These are phyloP conservation scores for Xenopus tropicalis DNA, from an alignment of 2,113 vertebrate species.

Conservation along the genomic window DNA sequence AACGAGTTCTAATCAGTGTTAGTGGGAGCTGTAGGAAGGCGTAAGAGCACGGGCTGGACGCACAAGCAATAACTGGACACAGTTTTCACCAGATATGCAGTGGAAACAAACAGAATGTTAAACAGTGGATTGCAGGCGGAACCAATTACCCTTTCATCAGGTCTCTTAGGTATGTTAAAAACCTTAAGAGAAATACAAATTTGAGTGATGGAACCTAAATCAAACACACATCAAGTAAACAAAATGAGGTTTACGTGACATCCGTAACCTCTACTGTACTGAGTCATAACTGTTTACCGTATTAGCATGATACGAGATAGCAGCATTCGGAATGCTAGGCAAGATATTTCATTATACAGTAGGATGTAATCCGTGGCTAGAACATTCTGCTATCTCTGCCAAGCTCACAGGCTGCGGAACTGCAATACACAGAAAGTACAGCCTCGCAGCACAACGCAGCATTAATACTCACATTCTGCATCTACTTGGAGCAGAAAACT, in stretches of 20 bases:
- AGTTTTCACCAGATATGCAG: not conserved
- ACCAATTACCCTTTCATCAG: constrained; percentile 12
- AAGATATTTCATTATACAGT: too few species aligned
- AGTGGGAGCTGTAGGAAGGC: too few species aligned
- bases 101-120: not conserved
- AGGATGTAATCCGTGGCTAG: too few species aligned
- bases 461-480: too few species aligned
- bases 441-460: too few species aligned
- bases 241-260: constrained; percentile 4
- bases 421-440: too few species aligned
- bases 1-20: too few species aligned
- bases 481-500: too few species aligned
- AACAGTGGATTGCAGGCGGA: constrained; percentile 1
- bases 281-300: constrained; percentile 8
- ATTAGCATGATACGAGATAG: not conserved
- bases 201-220: not conserved
- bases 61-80: not conserved
- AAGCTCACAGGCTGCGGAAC: too few species aligned
- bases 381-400: too few species aligned
- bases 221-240: not conserved
- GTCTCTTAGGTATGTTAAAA: not conserved
- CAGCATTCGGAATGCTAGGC: too few species aligned
- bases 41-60: not conserved
- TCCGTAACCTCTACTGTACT: not conserved
- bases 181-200: not conserved